Base-by-base conservation (phyloP, 2,113 vertebrate genomes). In the Isichthys henryi region DNA sequence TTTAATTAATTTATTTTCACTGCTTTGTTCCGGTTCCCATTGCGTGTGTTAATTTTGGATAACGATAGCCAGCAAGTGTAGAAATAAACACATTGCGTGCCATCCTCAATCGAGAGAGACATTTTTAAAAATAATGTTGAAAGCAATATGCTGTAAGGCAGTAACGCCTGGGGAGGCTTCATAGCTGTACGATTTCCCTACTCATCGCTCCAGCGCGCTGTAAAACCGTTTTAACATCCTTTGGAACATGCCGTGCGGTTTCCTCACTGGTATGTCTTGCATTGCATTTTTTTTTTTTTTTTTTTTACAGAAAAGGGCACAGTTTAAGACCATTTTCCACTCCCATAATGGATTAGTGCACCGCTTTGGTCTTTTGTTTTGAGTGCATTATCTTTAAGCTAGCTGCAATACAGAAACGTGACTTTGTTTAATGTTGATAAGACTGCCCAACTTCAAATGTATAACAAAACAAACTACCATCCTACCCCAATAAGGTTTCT, bases 391-490 rank as follows among this genome's bases (percentile, higher is more conserved):
- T 80, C 74, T 35, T 35, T 43, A 80, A 80, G 35, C 4, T 43
- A 6, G 74, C 74, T 80, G 15, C 35, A 43, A 80, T 80, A 80
- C 74, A 80, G 15, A 77, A 39, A 80, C 15, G 17, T 80, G 11
- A 19, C 31, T 43, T 17, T 80, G 74, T 80, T 80, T 80, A 19
- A 80, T 43, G 74, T 43, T 43, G 74, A 80, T 19, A 43, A 77
- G 13, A 80, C 13, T 84, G 23, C 82, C 17, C 82, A 23, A 3
- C 17, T 23, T 85, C 9, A 45, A 49, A 85, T 6, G 43, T 50
- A 77, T 88, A 90, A 89, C 90, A 86, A 86, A 90, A 86, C 89
- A 87, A 3, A 45, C 84, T 19, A 23, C 87, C 90, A 66, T 90
- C 87, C n/a, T 50, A 87, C 88, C 70, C 89, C 88, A 88, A 90